A percentile compares a stretch with the other conserved stretches of the same genome.
phyloP scores from a whole-genome alignment of 2,797 vertebrate species.

The Sebastes iracundus region DNA sequence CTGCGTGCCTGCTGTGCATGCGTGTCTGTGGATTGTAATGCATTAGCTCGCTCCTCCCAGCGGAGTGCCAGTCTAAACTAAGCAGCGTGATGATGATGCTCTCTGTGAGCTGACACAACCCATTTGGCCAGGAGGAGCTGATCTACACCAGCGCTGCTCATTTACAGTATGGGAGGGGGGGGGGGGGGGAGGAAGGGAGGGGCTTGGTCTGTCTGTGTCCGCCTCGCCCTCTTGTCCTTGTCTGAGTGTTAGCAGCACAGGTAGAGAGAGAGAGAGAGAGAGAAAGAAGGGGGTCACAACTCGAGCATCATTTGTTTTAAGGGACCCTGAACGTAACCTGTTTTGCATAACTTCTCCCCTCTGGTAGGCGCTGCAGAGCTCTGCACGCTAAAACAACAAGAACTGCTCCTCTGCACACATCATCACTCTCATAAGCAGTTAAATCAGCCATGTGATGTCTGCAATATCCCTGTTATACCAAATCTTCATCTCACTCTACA shows the following conservation, averaged over 20 bases:
- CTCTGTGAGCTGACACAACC: constrained; percentile 81
- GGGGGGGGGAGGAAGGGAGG: not conserved
- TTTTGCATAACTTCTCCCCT: not conserved
- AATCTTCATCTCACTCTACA: not conserved
- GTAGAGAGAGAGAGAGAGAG: not conserved
- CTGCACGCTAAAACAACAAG: not conserved
- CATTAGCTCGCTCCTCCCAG: constrained; percentile 74
- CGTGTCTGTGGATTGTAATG: constrained; percentile 57
- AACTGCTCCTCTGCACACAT: not conserved
- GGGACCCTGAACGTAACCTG: not conserved
- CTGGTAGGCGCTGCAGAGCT: not conserved
- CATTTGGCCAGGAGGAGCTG: constrained; percentile 76
- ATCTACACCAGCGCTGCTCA: constrained; percentile 64
- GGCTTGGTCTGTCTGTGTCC: constrained; percentile 23
- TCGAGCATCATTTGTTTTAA: constrained; percentile 35
- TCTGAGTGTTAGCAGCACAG: constrained; percentile 34
- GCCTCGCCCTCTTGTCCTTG: constrained; percentile 57
- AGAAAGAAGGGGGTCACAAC: constrained; percentile 11
- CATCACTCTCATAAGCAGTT: not conserved
- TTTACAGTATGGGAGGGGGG: constrained; percentile 55
- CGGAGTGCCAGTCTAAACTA: constrained; percentile 75
- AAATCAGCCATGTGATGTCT: not conserved
- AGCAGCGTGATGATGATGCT: constrained; percentile 80
- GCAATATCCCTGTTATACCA: not conserved
- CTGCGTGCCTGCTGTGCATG: not conserved